Base-by-base conservation (phyloP, 2,797 vertebrate species). In the Myiotriccus ornatus region DNA sequence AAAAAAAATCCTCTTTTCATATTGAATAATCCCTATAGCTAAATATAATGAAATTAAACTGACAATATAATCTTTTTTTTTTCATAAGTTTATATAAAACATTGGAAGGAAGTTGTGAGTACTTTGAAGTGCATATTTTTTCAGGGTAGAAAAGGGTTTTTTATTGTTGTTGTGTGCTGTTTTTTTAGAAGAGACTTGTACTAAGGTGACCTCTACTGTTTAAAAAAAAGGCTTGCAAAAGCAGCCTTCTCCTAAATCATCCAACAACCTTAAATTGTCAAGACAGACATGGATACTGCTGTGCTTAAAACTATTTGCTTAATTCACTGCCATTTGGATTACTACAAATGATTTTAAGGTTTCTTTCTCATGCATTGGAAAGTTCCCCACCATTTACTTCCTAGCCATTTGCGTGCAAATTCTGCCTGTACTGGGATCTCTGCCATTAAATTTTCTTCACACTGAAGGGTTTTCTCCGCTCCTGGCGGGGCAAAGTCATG, bases 151-250 rank as follows among this genome's bases (percentile, higher is more conserved):
- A 96, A 82, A 81, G 22, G 56, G 25, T 7, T 65, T 87, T 84
- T 94, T 93, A 71, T 92, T 93, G 83, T 95, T 94, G 64, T 86
- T 89, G 63, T 67, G 65, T 28, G 46, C 25, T 92, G 68, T 75
- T 93, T 90, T 95, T 94, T 95, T 10, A 63, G 34, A 96, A 95
- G 96, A 97, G 96, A 95, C 95, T 97, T 97, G 94, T 97, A 97
- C 97, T 98, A 98, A 98, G 98, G 97, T 98, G 98, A 98, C 97
- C 97, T 98, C 97, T 98, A 94, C 97, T 97, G 97, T 98, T 98
- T 97, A 97, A 96, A 98, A 96, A 96, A 96, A 97, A 97, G 96
- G 62, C 89, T 98, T 97, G 97, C 98, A 98, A 97, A 97, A 96
- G 92, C 96, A 97, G 52, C 81, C 86, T 91, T 95, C 96, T 96